These are phyloP conservation scores for Noctua comes DNA, from an alignment of 2,888 invertebrate genomes.

Conservation along the genomic window DNA sequence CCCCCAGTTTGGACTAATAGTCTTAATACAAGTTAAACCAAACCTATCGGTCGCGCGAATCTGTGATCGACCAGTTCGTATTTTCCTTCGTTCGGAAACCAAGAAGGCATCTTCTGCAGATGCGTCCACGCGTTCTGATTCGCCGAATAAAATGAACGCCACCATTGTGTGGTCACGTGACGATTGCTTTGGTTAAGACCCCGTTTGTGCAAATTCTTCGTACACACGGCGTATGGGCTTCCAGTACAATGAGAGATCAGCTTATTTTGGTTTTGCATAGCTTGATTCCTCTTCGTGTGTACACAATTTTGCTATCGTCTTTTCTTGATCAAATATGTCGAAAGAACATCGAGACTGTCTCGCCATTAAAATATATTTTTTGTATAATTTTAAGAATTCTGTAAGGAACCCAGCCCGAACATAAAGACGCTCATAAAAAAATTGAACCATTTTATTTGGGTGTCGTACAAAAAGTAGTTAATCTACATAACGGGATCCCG, in stretches of 20 bases:
- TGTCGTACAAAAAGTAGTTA: conserved; percentile 75
- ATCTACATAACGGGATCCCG: conserved; percentile 79
- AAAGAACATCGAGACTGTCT: not conserved
- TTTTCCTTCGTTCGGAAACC: not conserved
- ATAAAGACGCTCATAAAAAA: conserved; percentile 58
- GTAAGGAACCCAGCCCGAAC: conserved; percentile 56
- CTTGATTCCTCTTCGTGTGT: not conserved
- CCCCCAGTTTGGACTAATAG: too few species aligned
- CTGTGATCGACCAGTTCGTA: not conserved
- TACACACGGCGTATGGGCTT: not conserved
- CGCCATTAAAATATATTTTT: not conserved
- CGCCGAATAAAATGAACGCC: not conserved
- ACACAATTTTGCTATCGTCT: not conserved
- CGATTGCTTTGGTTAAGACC: not conserved
- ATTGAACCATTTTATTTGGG: conserved; percentile 68
- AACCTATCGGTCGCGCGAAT: not conserved
- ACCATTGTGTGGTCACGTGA: not conserved
- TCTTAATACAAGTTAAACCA: not conserved
- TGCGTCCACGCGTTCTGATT: not conserved
- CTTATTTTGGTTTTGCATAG: not conserved
- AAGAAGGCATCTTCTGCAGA: not conserved
- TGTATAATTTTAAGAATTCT: conserved; percentile 13
- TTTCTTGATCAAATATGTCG: not conserved
- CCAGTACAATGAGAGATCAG: not conserved
- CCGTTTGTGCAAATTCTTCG: not conserved